Base-by-base conservation (phyloP, 2,888 invertebrate genomes). In the Cerastis leucographa region DNA sequence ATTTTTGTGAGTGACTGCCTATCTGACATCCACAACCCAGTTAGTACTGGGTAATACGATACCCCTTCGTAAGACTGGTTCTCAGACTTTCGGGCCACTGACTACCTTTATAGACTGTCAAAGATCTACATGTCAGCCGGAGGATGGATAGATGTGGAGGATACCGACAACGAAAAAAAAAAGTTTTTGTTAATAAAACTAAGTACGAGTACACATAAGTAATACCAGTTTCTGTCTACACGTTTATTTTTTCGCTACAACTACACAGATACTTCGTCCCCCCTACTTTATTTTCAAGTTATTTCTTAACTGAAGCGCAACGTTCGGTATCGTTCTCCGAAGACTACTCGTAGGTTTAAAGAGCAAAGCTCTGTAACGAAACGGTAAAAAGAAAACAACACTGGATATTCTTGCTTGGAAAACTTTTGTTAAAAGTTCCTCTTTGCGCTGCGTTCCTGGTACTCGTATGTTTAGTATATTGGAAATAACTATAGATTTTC, bases 361-460 rank as follows among this genome's bases (percentile, higher is more conserved):
- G 69, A 74, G 77, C 74, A 70, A 86, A 80, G 46, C 71, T 72
- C 64, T 76, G 84, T 74, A 74, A 64, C 49, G 44, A 49, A 74
- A 25, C 56, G n/a, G 61, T 65, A 69, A 71, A 76, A 83, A 73
- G 64, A 83, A 70, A 77, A 80, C 49, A 76, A 84, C 72, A 72
- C 42, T 78, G 51, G 61, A 70, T 78, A 66, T 65, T 71, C 61
- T 84, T 80, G 56, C 73, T 80, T 14, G 40, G 22, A 64, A 73
- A 78, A 72, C 62, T 81, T 84, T 61, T 54, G 22, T 42, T 71
- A 35, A 70, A 68, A 86, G 67, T 70, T 74, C 29, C 70, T 64
- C 40, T 61, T 25, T 65, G 44, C 7, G 56, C 22, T 81, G 71
- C 29, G 1, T 9, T 67, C 71, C 68, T 80, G 42, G 73, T 84